These are phyloP conservation scores for Orcinus orca DNA, from an alignment of 2,113 vertebrate species.

Conservation along the genomic window DNA sequence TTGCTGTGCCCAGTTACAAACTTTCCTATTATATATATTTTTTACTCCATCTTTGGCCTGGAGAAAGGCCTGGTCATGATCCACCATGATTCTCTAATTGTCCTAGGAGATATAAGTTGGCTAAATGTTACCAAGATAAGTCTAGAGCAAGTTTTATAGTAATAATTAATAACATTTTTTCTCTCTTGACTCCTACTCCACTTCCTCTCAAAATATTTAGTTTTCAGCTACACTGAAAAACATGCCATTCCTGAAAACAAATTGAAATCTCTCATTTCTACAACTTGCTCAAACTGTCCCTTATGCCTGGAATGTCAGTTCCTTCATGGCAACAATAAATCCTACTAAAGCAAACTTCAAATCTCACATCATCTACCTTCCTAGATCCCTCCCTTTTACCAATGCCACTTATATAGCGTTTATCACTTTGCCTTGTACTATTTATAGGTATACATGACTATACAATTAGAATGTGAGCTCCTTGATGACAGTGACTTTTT, in stretches of 20 bases:
- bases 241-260: neutral
- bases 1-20: neutral
- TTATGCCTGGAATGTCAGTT: neutral
- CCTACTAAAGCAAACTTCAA: neutral
- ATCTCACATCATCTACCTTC: neutral
- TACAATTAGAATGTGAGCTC: neutral
- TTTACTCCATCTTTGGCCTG: neutral
- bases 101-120: neutral
- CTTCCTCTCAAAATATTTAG: neutral
- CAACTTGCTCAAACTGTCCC: neutral
- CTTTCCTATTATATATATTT: neutral
- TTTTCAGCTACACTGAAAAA: neutral
- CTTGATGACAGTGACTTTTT: neutral
- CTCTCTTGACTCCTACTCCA: neutral
- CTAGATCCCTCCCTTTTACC: neutral
- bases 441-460: neutral
- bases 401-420: neutral
- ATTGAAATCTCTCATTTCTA: neutral
- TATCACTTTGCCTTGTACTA: neutral
- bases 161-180: neutral
- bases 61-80: neutral
- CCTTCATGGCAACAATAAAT: neutral
- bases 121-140: neutral
- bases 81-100: neutral
- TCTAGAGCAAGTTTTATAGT: neutral